Conservation (phyloP, 2,113 vertebrate species). For the Brachyistius frenatus region DNA sequence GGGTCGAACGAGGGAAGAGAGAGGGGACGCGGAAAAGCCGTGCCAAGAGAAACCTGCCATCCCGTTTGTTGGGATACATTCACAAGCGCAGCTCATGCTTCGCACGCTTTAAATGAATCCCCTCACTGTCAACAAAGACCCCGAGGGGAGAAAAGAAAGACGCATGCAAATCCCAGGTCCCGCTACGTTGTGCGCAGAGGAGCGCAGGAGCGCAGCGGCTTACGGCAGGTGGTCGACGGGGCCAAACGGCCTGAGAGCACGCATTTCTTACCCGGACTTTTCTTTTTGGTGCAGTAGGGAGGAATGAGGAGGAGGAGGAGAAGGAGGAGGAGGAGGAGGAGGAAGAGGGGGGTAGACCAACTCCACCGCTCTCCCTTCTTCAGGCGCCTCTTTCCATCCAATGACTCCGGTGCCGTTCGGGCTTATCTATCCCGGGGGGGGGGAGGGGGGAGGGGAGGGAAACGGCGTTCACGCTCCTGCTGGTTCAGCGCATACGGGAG, state of each 20-base stretch:
- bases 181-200: neutral
- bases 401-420: conserved; percentile 51
- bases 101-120: conserved; percentile 20
- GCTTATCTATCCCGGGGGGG: conserved; percentile 21
- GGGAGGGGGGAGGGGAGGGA: conserved; percentile 3
- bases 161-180: conserved; percentile 39
- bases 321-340: conserved; percentile 48
- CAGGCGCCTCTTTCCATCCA: conserved; percentile 81
- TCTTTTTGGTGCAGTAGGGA: conserved; percentile 81
- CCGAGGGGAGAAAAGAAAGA: neutral
- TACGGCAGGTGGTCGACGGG: conserved; percentile 28
- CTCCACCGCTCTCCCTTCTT: conserved; percentile 82
- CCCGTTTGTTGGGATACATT: conserved; percentile 28
- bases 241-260: conserved; percentile 36
- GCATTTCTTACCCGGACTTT: conserved; percentile 82
- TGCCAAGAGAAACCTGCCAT: conserved; percentile 21
- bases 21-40: neutral
- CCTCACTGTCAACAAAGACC: neutral
- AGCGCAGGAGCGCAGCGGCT: conserved; percentile 15
- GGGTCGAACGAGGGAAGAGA: neutral
- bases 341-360: conserved; percentile 50
- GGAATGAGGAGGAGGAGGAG: conserved; percentile 55
- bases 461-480: conserved; percentile 40
- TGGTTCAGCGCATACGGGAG: conserved; percentile 52
- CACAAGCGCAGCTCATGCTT: conserved; percentile 11